Evolutionary conservation across 2,888 invertebrate genomes (phyloP).

Genomic region (Phortica okadai): DNA sequence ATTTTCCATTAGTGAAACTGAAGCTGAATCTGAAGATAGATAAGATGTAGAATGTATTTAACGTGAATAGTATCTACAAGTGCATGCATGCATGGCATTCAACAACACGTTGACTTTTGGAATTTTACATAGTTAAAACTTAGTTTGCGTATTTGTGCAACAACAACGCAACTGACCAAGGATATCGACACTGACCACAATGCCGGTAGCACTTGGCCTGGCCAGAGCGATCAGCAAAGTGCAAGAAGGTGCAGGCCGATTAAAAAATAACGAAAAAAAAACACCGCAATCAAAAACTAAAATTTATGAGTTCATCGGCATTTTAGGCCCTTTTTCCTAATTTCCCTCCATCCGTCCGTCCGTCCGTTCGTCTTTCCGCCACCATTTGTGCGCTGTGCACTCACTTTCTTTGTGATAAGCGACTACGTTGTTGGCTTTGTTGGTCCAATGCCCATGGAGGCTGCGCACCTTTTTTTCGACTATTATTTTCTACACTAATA

Average conservation of each 20-base stretch:
- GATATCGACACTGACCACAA: neutral
- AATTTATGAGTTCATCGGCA: constrained; percentile 28
- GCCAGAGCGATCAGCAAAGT: neutral
- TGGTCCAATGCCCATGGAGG: neutral
- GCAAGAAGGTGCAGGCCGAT: neutral
- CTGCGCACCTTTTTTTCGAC: constrained; percentile 7
- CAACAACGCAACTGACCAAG: no score
- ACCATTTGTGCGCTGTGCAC: neutral
- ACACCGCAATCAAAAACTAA: neutral
- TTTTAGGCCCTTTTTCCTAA: neutral
- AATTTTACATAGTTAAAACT: no score
- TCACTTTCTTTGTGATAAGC: constrained; percentile 14
- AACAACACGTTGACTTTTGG: no score
- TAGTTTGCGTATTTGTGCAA: neutral
- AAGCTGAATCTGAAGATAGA: constrained; percentile 34
- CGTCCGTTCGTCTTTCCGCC: neutral
- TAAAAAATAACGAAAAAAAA: neutral
- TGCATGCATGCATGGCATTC: neutral
- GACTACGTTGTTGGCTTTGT: neutral
- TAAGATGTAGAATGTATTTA: constrained; percentile 1
- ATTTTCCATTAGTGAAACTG: constrained; percentile 58
- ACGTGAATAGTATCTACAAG: neutral
- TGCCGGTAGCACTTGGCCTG: neutral
- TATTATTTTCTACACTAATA: constrained; percentile 3
- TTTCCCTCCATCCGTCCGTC: neutral